Evolutionary conservation across 2,888 invertebrate species (phyloP).

Genomic region (Eucriotettix oculatus): DNA sequence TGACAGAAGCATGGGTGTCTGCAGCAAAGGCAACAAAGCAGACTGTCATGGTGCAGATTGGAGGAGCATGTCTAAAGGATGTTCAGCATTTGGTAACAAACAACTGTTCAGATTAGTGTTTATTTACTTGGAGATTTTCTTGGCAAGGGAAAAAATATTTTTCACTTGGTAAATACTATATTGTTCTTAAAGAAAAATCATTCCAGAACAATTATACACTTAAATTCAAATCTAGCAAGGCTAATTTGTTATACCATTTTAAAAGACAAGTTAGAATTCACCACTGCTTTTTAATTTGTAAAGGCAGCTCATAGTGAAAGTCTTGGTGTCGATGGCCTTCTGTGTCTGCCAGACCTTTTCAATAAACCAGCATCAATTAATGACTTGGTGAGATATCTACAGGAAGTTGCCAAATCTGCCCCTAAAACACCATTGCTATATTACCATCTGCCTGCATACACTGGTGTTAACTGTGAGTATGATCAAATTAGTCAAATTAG

Average conservation of each 20-base stretch:
- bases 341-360: constrained; percentile 61
- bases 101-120: not conserved
- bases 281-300: constrained; percentile 4
- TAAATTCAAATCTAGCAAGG: not conserved
- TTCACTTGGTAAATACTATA: too few species aligned
- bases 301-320: constrained; percentile 52
- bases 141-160: too few species aligned
- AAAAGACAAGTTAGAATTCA: not conserved
- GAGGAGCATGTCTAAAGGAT: constrained; percentile 49
- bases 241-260: not conserved
- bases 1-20: constrained; percentile 46
- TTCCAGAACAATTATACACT: too few species aligned
- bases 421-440: constrained; percentile 62
- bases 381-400: constrained; percentile 48
- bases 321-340: constrained; percentile 45
- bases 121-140: too few species aligned
- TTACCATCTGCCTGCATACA: constrained; percentile 64
- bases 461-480: constrained; percentile 52
- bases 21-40: constrained; percentile 33
- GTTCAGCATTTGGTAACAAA: constrained; percentile 43
- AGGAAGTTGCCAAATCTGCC: constrained; percentile 47
- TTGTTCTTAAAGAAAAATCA: too few species aligned
- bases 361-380: constrained; percentile 45
- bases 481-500: not conserved
- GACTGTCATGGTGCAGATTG: constrained; percentile 54